Evolutionary conservation across 2,797 vertebrate genomes (phyloP), one percentile per base, ranked within the genome.

Genomic region (Pangasius djambal): DNA sequence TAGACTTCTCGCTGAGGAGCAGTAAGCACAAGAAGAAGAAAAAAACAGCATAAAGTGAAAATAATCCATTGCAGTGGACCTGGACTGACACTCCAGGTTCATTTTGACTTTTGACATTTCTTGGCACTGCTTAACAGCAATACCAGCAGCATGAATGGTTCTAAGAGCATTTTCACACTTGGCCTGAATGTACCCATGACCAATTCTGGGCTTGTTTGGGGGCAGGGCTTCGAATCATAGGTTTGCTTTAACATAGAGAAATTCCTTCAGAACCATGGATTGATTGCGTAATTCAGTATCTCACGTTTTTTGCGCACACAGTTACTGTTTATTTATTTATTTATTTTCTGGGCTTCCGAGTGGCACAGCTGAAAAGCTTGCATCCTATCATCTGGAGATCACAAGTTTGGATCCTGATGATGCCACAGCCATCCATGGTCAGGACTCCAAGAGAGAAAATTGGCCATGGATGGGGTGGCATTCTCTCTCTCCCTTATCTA

Each of bases 11-110:
- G 8, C 75, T 63, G 89, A 72, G 81, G 88, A 85, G 84, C 77
- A 89, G 85, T 69, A 90, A 88, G 89, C 69, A 77, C 88, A 85
- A 83, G 25, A 83, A 52, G 37, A 55, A 50, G 40, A 89, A 84
- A 55, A 59, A 55, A 28, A 65, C 1, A 50, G 34, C 57, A 75
- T 25, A 65, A 85, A 65, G 44, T 82, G 63, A 82, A 34, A 67
- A 78, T 86, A 88, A 85, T 86, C 59, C 81, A 57, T 69, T 87
- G 72, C 89, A 87, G 20, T 31, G 61, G 75, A 83, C 13, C 22
- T 57, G 87, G 85, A 81, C 48, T 44, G 52, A 75, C 78, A 48
- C 57, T 74, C 50, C 44, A 86, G 48, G 28, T 74, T 79, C 20
- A 83, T 79, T 78, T n/a, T 50, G 67, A 90, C 87, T 87, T 88